A percentile compares a stretch with the other conserved stretches of the same genome.
phyloP scores from a whole-genome alignment of 2,113 vertebrate species.

The Panthera uncia region DNA sequence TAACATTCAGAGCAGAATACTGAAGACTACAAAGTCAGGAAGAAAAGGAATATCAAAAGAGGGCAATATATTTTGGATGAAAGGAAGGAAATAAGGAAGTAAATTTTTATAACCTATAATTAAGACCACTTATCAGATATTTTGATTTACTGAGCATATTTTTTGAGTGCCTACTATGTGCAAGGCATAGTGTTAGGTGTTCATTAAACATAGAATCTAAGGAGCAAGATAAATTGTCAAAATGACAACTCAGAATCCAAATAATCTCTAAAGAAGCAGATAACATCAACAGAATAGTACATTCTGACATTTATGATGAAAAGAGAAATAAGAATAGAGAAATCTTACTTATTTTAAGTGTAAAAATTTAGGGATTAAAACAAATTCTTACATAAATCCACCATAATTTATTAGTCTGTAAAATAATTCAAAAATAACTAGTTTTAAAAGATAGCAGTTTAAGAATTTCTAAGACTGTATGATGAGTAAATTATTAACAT shows the following conservation, averaged over 20 bases:
- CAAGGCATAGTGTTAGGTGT: slow-evolving; percentile 19
- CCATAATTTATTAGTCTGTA: neutral
- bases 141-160: slow-evolving; percentile 3
- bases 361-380: slow-evolving; percentile 24
- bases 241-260: slow-evolving; percentile 13
- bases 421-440: neutral
- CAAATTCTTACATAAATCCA: neutral
- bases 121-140: neutral
- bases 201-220: slow-evolving; percentile 36
- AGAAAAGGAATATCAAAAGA: slow-evolving; percentile 31
- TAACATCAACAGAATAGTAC: neutral
- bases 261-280: slow-evolving; percentile 40
- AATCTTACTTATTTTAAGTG: neutral
- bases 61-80: neutral
- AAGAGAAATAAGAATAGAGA: slow-evolving; percentile 42
- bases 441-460: slow-evolving; percentile 14
- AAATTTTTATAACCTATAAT: slow-evolving; percentile 21
- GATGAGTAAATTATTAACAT: slow-evolving; percentile 15
- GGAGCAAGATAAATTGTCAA: slow-evolving; percentile 16
- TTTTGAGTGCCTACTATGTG: slow-evolving; percentile 49
- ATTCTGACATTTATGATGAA: slow-evolving; percentile 16
- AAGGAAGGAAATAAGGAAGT: neutral
- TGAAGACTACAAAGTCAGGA: neutral
- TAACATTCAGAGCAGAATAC: neutral
- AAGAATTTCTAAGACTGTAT: slow-evolving; percentile 34